Evolutionary conservation across 2,113 vertebrate species (phyloP).

Genomic region (Oryzias javanicus): DNA sequence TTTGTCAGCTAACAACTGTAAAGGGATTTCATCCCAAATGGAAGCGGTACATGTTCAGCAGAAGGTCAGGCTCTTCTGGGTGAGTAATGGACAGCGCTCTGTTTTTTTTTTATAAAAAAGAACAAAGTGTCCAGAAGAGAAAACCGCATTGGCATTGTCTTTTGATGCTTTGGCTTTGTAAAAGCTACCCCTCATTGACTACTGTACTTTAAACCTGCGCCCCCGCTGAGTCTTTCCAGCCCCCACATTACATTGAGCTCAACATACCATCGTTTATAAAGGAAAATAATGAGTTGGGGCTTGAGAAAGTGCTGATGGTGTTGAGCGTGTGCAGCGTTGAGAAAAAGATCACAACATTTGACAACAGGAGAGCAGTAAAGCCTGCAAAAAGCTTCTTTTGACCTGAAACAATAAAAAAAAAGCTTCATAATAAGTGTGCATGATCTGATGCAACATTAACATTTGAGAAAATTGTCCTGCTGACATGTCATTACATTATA

Average conservation of each 20-base stretch:
- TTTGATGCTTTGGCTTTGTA: conserved; percentile 36
- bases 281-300: too few relatives aligned
- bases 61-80: conserved; percentile 32
- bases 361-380: too few relatives aligned
- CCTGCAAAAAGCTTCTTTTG: too few relatives aligned
- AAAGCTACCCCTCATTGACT: conserved; percentile 17
- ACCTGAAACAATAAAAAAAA: too few relatives aligned
- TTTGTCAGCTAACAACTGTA: conserved; percentile 43
- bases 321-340: too few relatives aligned
- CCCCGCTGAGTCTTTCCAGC: not conserved
- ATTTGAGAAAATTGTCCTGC: too few relatives aligned
- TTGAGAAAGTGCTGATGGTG: too few relatives aligned
- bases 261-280: not conserved
- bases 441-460: too few relatives aligned
- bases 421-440: too few relatives aligned
- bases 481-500: too few relatives aligned
- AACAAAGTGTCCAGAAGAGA: conserved; percentile 8
- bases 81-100: conserved; percentile 61
- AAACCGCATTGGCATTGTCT: conserved; percentile 15
- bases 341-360: too few relatives aligned
- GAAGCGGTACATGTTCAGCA: conserved; percentile 48
- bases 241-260: conserved; percentile 3
- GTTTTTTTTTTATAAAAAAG: conserved; percentile 14
- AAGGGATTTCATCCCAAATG: conserved; percentile 25
- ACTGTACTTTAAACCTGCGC: conserved; percentile 6